Conservation (phyloP, 2,888 invertebrate species). For the Eretmocerus hayati region DNA sequence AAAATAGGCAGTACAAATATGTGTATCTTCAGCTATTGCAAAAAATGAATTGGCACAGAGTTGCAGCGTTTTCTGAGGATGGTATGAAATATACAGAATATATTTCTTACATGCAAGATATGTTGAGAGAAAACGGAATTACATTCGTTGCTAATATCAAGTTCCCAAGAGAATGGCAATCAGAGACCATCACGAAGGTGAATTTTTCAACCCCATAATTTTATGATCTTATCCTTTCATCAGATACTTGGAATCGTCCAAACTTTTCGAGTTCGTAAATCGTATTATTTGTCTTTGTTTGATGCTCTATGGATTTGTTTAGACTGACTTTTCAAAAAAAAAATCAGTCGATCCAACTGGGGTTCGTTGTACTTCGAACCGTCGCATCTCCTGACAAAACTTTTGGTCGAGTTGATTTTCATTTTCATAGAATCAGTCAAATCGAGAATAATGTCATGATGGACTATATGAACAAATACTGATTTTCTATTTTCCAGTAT, state of each 20-base stretch:
- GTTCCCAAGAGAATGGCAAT: slow-evolving; percentile 56
- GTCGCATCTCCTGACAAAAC: too few relatives aligned
- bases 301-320: too few relatives aligned
- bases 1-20: slow-evolving; percentile 63
- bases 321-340: too few relatives aligned
- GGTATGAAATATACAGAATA: slow-evolving; percentile 75
- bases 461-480: neutral
- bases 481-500: slow-evolving; percentile 47
- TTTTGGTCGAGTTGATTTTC: too few relatives aligned
- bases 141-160: slow-evolving; percentile 62
- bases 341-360: too few relatives aligned
- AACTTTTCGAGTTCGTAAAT: neutral
- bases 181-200: slow-evolving; percentile 56
- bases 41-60: slow-evolving; percentile 59
- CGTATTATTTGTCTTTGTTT: neutral
- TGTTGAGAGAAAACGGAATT: slow-evolving; percentile 57
- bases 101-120: slow-evolving; percentile 62
- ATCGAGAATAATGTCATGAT: too few relatives aligned
- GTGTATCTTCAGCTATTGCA: slow-evolving; percentile 60
- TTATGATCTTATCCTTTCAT: neutral
- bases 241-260: neutral
- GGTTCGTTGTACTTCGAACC: too few relatives aligned
- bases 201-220: slow-evolving; percentile 23
- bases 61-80: slow-evolving; percentile 72
- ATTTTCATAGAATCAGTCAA: too few relatives aligned